A percentile compares a stretch with the other conserved stretches of the same genome.
These are phyloP conservation scores for Drosophila mayri DNA, from an alignment of 1,140 invertebrate species.

Conservation along the genomic window DNA sequence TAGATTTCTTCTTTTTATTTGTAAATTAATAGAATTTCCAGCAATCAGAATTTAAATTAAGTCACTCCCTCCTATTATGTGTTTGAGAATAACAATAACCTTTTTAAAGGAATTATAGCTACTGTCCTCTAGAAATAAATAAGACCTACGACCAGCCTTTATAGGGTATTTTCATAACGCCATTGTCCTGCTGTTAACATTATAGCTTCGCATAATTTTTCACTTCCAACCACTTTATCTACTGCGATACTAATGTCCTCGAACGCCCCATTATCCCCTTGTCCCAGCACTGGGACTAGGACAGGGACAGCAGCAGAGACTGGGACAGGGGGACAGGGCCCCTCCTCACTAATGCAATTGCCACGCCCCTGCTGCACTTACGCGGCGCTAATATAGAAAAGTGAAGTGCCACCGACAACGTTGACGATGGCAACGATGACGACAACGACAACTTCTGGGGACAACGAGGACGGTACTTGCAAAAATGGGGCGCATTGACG, in stretches of 20 bases:
- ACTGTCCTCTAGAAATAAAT: neutral
- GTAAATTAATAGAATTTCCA: too few species aligned
- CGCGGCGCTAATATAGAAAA: conserved; percentile 80
- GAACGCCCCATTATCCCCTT: conserved; percentile 48
- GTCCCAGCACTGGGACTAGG: neutral
- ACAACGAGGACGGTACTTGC: conserved; percentile 63
- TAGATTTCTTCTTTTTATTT: neutral
- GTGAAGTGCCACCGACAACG: conserved; percentile 71
- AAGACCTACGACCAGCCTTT: neutral
- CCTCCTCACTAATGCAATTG: conserved; percentile 66
- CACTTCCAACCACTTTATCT: conserved; percentile 62
- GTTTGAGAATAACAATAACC: neutral
- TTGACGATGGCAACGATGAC: conserved; percentile 61
- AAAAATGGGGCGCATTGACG: conserved; percentile 62
- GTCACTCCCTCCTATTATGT: neutral
- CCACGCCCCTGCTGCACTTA: conserved; percentile 78
- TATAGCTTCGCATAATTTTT: conserved; percentile 45
- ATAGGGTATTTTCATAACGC: conserved; percentile 18
- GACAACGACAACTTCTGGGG: conserved; percentile 25
- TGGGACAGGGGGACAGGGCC: too few species aligned
- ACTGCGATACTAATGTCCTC: conserved; percentile 59
- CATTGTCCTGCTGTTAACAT: conserved; percentile 21
- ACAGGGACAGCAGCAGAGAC: too few species aligned
- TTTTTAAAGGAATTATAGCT: neutral
- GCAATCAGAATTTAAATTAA: neutral